Conservation (phyloP, 2,888 invertebrate genomes). For the Apamea epomidion region DNA sequence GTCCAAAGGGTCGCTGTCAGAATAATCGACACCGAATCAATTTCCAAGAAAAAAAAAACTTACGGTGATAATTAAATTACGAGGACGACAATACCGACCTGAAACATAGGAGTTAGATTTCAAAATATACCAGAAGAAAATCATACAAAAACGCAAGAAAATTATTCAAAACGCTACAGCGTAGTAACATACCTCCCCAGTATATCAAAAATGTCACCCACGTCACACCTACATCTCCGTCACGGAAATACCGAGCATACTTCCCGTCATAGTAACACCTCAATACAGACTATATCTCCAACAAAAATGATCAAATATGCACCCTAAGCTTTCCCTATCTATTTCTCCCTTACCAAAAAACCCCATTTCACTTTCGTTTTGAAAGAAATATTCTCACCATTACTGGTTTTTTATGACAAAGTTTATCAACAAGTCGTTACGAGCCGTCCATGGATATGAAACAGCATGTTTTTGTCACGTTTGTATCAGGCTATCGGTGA, state of each 20-base stretch:
- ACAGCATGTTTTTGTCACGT: not conserved
- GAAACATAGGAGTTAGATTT: not conserved
- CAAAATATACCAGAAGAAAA: not conserved
- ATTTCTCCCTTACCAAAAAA: conserved; percentile 67
- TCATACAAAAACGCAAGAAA: conserved; percentile 3
- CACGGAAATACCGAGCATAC: conserved; percentile 55
- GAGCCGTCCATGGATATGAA: conserved; percentile 63
- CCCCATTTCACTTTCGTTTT: not conserved
- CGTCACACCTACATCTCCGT: conserved; percentile 50
- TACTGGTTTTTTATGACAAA: not conserved
- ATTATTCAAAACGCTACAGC: conserved; percentile 14
- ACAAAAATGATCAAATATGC: conserved; percentile 87
- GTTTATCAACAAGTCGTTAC: not conserved
- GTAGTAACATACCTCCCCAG: not conserved
- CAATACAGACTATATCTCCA: conserved; percentile 65
- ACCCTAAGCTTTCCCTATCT: conserved; percentile 83
- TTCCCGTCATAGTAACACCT: conserved; percentile 62
- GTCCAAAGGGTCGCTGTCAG: too few species aligned
- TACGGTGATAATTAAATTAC: too few species aligned
- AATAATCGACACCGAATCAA: too few species aligned
- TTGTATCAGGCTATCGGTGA: conserved; percentile 49
- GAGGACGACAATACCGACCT: not conserved
- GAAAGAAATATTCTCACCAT: conserved; percentile 2
- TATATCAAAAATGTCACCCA: conserved; percentile 22
- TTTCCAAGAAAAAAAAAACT: too few species aligned